These are phyloP conservation scores for Synanthedon formicaeformis DNA, from an alignment of 2,888 invertebrate genomes.

Conservation along the genomic window DNA sequence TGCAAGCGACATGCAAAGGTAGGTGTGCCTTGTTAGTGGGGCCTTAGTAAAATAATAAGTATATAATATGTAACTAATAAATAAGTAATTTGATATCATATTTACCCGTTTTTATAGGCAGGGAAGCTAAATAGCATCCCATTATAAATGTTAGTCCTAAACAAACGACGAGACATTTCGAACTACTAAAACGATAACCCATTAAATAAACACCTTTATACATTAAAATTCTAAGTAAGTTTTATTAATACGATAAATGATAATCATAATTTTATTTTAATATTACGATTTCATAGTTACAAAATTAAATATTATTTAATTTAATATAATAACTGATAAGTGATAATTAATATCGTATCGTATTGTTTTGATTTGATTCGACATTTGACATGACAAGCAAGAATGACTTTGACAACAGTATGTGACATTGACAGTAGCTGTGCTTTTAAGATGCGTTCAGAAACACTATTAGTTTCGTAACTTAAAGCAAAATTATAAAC, in stretches of 20 bases:
- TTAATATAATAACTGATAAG: no score
- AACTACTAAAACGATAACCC: constrained; percentile 45
- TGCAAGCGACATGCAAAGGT: no score
- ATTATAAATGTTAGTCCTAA: constrained; percentile 51
- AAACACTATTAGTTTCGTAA: not conserved
- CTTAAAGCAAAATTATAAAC: not conserved
- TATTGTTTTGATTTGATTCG: not conserved
- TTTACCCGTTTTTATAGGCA: constrained; percentile 53
- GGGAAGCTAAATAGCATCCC: constrained; percentile 57
- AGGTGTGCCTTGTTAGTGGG: no score
- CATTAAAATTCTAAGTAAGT: constrained; percentile 28
- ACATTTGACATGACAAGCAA: not conserved
- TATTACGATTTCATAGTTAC: constrained; percentile 12
- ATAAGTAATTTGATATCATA: constrained; percentile 1
- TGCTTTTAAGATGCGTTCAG: not conserved
- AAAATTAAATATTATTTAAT: constrained; percentile 4
- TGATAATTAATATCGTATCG: no score
- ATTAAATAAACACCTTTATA: constrained; percentile 38
- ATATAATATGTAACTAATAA: not conserved
- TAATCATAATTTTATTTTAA: constrained; percentile 16
- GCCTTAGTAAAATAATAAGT: not conserved
- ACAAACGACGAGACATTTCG: constrained; percentile 53
- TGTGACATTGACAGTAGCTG: not conserved
- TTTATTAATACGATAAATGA: constrained; percentile 6
- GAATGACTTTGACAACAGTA: not conserved